Base-by-base conservation (phyloP, 2,797 vertebrate genomes). In the Macrochelys suwanniensis region DNA sequence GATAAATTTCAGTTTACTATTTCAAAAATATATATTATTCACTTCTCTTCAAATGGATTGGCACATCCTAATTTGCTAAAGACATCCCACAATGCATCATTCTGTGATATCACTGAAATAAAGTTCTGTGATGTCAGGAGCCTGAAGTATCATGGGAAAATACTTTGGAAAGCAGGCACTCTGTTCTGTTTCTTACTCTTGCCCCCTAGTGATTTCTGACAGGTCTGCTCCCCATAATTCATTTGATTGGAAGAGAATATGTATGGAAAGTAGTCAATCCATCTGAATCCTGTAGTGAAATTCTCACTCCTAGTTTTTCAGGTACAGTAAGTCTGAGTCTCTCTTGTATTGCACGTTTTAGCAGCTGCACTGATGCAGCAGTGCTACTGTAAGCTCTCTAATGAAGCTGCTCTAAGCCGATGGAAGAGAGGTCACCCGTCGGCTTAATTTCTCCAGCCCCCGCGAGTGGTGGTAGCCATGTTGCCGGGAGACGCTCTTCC, bases 151-250 rank as follows among this genome's bases (percentile, higher is more conserved):
- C 25, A 28, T 16, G 74, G 42, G 45, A 13, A 8, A 31, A 1
- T 9, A 4, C 8, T 23, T 5, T 5, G 23, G 31, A 61, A 42
- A 51, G n/a, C 59, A 50, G 26, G 23, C 4, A 21, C 2, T 49
- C 78, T 12, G n/a, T 61, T 31, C 25, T 3, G 42, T 0, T 0
- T 21, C 2, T 89, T 61, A 80, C 21, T 21, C 37, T 28, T 13
- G 0, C 0, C 51, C 1, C 49, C 65, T 12, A 19, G 3, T 59
- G 12, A 2, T 47, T 45, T 45, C 42, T 76, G 42, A 76, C 42
- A 26, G 13, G 91, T 87, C 76, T 89, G 28, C 37, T 92, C 11
- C 15, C 87, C 82, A n/a, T 89, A 15, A n/a, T 31, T 93, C 56
- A 10, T 4, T 74, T 56, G 31, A 42, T 57, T 19, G 80, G 21